phyloP scores from a whole-genome alignment of 2,888 invertebrate species.

The Arrhopalites spinosus region DNA sequence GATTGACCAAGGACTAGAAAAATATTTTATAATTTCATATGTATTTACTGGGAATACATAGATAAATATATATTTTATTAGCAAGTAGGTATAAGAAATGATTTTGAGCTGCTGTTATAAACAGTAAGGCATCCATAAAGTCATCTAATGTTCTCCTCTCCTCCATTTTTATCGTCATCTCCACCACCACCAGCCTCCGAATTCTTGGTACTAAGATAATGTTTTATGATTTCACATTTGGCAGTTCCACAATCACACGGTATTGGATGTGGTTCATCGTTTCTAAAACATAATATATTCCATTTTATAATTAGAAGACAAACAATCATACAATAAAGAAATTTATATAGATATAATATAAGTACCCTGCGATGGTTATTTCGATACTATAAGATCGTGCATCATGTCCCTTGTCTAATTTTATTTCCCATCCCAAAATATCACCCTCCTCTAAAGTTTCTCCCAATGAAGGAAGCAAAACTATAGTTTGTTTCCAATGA shows the following conservation, averaged over 20 bases:
- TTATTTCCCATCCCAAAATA: slow-evolving; percentile 57
- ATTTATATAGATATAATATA: too few relatives aligned
- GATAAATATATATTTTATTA: too few relatives aligned
- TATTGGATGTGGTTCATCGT: slow-evolving; percentile 72
- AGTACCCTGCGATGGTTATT: slow-evolving; percentile 71
- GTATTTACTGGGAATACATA: too few relatives aligned
- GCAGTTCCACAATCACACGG: slow-evolving; percentile 79
- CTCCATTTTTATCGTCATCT: background rate
- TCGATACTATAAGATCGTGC: slow-evolving; percentile 69
- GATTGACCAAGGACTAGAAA: too few relatives aligned
- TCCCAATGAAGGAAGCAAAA: slow-evolving; percentile 73
- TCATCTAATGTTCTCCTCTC: background rate
- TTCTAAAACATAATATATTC: too few relatives aligned
- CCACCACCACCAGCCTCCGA: background rate
- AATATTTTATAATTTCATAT: too few relatives aligned
- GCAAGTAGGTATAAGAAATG: too few relatives aligned
- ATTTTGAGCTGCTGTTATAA: too few relatives aligned
- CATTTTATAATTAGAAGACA: too few relatives aligned
- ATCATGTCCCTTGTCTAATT: slow-evolving; percentile 60
- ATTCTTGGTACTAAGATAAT: slow-evolving; percentile 32
- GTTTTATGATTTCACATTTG: slow-evolving; percentile 74
- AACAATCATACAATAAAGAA: too few relatives aligned
- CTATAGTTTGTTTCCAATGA: slow-evolving; percentile 76
- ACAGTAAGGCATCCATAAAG: too few relatives aligned
- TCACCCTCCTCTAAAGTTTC: slow-evolving; percentile 60